Conservation (phyloP, 2,113 vertebrate species). For the Bostrychus sinensis region DNA sequence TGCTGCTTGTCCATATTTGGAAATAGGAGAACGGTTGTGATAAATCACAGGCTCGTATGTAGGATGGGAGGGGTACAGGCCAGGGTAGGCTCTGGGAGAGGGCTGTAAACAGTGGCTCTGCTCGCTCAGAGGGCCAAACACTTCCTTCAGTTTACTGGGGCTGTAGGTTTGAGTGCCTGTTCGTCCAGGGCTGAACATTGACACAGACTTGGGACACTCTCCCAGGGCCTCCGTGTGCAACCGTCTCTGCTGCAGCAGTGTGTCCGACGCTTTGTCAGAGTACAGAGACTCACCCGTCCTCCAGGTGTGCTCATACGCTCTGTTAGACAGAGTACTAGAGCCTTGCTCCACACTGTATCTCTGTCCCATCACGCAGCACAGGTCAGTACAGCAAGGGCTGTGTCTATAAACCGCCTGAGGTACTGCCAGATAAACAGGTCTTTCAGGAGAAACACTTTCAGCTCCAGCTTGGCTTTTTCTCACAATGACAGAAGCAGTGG, state of each 20-base stretch:
- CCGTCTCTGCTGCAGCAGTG: constrained; percentile 55
- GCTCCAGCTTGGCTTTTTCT: constrained; percentile 53
- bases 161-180: constrained; percentile 60
- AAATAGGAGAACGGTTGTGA: constrained; percentile 69
- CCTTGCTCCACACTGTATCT: constrained; percentile 65
- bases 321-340: constrained; percentile 63
- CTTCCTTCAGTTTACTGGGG: constrained; percentile 53
- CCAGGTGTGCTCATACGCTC: constrained; percentile 76
- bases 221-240: constrained; percentile 52
- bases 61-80: constrained; percentile 59
- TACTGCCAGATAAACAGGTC: constrained; percentile 74
- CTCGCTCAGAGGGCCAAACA: constrained; percentile 63
- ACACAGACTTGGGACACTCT: constrained; percentile 51
- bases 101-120: constrained; percentile 72
- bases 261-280: constrained; percentile 35
- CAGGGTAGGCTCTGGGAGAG: constrained; percentile 53
- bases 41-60: constrained; percentile 74
- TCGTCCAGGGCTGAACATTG: constrained; percentile 55
- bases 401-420: constrained; percentile 87
- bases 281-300: constrained; percentile 53
- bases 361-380: constrained; percentile 68
- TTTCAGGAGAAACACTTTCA: constrained; percentile 47
- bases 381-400: constrained; percentile 76
- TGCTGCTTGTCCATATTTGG: constrained; percentile 73
- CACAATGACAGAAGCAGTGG: constrained; percentile 31